These are phyloP conservation scores for Ara ararauna DNA, from an alignment of 2,797 vertebrate species.

Conservation along the genomic window DNA sequence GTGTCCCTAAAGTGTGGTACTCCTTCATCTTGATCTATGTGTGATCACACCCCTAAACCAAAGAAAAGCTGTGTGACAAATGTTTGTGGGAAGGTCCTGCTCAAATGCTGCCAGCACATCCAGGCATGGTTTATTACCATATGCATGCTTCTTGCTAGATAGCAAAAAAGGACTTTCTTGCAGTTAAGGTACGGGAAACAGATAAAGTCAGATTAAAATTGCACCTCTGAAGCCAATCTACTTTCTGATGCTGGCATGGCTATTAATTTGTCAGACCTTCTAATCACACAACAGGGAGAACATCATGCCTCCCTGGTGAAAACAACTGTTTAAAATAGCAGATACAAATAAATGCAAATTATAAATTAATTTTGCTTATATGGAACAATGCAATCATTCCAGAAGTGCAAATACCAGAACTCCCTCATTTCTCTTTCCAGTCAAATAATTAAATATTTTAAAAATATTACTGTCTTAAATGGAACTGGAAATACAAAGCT, in stretches of 20 bases:
- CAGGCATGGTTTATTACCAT: neutral
- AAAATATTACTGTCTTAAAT: neutral
- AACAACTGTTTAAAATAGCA: neutral
- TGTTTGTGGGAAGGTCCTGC: neutral
- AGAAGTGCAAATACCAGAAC: neutral
- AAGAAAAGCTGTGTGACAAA: neutral
- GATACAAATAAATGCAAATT: neutral
- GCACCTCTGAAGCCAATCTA: neutral
- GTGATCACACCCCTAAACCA: neutral
- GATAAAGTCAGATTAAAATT: constrained; percentile 17
- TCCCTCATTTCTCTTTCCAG: neutral
- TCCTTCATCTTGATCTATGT: constrained; percentile 5
- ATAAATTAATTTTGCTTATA: neutral
- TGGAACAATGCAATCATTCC: neutral
- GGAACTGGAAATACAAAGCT: neutral
- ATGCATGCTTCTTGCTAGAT: neutral
- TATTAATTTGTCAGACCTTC: neutral
- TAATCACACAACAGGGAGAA: neutral
- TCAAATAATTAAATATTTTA: neutral
- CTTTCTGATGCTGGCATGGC: neutral
- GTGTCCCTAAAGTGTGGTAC: neutral
- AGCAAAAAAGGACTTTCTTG: neutral
- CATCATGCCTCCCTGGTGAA: neutral
- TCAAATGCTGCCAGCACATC: neutral
- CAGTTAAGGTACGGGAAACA: neutral